phyloP scores from a whole-genome alignment of 2,797 vertebrate species.

The Centropyge bicolor region DNA sequence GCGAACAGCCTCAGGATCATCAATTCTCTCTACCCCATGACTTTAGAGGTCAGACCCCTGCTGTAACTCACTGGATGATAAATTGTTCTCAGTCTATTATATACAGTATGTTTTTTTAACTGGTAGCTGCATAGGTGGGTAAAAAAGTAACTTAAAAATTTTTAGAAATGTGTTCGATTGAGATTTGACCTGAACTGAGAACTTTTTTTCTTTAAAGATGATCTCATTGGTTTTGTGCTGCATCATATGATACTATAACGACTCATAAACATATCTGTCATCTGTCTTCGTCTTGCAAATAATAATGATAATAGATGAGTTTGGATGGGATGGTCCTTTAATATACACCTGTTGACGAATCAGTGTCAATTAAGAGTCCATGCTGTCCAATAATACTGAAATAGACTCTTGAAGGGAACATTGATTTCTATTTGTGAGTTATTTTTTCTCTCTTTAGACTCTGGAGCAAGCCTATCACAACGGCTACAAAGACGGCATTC shows the following conservation, averaged over 20 bases:
- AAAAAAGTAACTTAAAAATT: not conserved
- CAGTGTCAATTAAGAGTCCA: not conserved
- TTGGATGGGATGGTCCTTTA: not conserved
- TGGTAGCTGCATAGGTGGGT: not conserved
- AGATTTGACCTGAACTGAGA: not conserved
- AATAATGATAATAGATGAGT: not conserved
- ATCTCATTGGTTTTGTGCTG: not conserved
- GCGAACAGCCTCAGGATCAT: conserved; percentile 87
- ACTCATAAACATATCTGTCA: not conserved
- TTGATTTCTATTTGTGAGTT: not conserved
- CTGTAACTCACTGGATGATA: not conserved
- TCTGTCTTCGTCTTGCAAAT: not conserved
- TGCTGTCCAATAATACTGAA: not conserved
- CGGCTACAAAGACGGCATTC: conserved; percentile 88
- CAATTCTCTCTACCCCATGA: conserved; percentile 87
- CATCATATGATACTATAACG: not conserved
- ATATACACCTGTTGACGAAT: not conserved
- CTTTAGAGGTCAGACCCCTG: conserved; percentile 82
- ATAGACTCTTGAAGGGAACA: not conserved
- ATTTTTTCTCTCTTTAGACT: conserved; percentile 75
- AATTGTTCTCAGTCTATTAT: not conserved
- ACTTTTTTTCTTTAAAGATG: not conserved
- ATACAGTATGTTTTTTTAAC: too few relatives aligned
- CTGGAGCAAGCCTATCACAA: conserved; percentile 87
- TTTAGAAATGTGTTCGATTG: not conserved